These are phyloP conservation scores for Anoplius nigerrimus DNA, from an alignment of 2,888 invertebrate species.

Conservation along the genomic window DNA sequence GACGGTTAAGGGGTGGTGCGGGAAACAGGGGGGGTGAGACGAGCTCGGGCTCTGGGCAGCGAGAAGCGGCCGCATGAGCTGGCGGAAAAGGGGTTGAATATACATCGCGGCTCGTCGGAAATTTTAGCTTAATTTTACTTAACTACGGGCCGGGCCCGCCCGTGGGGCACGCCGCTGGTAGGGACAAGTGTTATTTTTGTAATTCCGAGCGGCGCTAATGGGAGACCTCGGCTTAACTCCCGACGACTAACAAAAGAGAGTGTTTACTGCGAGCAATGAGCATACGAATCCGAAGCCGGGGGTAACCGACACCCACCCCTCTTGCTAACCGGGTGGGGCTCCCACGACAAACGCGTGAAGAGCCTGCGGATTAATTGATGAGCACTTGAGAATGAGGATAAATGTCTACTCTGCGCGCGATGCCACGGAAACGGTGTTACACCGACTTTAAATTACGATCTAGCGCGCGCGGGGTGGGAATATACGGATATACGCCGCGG, in stretches of 20 bases:
- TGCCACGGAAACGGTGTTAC: neutral
- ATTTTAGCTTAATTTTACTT: slow-evolving; percentile 72
- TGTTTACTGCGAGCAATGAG: slow-evolving; percentile 52
- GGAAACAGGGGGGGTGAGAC: slow-evolving; percentile 35
- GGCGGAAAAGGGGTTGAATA: slow-evolving; percentile 66
- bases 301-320: slow-evolving; percentile 44
- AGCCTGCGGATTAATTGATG: slow-evolving; percentile 33
- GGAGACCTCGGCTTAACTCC: slow-evolving; percentile 59
- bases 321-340: too few relatives aligned
- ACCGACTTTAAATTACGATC: slow-evolving; percentile 1
- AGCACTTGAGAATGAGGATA: slow-evolving; percentile 19
- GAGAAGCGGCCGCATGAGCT: slow-evolving; percentile 28
- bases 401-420: slow-evolving; percentile 13
- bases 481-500: slow-evolving; percentile 30
- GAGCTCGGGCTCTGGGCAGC: slow-evolving; percentile 19
- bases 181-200: slow-evolving; percentile 71
- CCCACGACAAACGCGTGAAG: slow-evolving; percentile 35
- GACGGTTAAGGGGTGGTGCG: slow-evolving; percentile 17
- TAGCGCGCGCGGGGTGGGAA: slow-evolving; percentile 43
- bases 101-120: slow-evolving; percentile 61
- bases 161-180: slow-evolving; percentile 40
- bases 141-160: slow-evolving; percentile 54
- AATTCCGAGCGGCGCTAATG: slow-evolving; percentile 65
- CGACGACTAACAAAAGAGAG: slow-evolving; percentile 55
- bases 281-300: slow-evolving; percentile 45